Percentiles rank a stretch among this genome's conserved stretches.
phyloP scores from a whole-genome alignment of 2,888 invertebrate genomes.

The Psylliodes chrysocephalus region DNA sequence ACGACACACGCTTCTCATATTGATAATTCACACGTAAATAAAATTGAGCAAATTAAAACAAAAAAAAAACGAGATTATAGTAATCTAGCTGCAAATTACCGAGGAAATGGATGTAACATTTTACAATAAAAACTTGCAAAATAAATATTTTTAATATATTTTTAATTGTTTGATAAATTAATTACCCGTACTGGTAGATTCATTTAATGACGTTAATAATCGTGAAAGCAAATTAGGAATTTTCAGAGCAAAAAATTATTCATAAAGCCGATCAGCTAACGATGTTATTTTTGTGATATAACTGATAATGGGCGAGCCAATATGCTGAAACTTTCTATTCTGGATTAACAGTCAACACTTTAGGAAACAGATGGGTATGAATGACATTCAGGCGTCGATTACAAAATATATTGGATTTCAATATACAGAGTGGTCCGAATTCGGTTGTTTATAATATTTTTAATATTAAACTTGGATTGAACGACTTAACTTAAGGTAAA shows the following conservation, averaged over 20 bases:
- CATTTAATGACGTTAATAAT: conserved; percentile 20
- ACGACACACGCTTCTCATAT: no score
- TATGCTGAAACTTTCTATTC: not conserved
- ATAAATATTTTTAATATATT: not conserved
- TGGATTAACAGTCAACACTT: no score
- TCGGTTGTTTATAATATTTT: no score
- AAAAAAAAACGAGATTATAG: not conserved
- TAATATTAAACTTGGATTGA: no score
- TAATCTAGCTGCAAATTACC: not conserved
- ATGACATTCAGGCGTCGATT: not conserved
- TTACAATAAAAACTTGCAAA: not conserved
- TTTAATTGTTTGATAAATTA: not conserved
- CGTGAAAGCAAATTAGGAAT: conserved; percentile 27
- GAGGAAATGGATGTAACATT: not conserved
- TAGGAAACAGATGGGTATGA: not conserved
- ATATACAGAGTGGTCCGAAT: no score
- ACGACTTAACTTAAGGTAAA: no score
- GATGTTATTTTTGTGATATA: conserved; percentile 13
- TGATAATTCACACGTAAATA: no score
- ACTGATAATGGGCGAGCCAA: not conserved
- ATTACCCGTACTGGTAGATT: conserved; percentile 11
- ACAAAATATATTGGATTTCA: no score
- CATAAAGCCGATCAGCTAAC: not conserved
- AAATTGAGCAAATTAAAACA: not conserved
- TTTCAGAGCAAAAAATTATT: conserved; percentile 25